Percentiles rank a stretch among this genome's conserved stretches.
These are phyloP conservation scores for Aix galericulata DNA, from an alignment of 2,113 vertebrate genomes.

Conservation along the genomic window DNA sequence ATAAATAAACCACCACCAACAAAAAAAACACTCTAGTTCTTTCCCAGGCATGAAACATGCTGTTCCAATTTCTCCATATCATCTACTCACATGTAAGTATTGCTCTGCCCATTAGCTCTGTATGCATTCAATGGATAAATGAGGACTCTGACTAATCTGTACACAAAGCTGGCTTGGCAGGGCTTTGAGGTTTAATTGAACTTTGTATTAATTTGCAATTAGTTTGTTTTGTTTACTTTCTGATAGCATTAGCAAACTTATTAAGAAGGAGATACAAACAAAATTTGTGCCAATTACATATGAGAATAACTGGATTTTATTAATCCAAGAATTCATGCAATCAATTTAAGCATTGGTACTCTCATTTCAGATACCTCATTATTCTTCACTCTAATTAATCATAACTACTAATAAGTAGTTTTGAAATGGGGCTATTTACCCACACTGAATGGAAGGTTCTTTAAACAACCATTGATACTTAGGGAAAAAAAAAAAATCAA, in stretches of 20 bases:
- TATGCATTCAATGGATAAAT: slow-evolving; percentile 20
- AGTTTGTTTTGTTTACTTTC: slow-evolving; percentile 70
- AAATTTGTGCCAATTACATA: slow-evolving; percentile 69
- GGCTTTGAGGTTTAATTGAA: slow-evolving; percentile 63
- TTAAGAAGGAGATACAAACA: slow-evolving; percentile 71
- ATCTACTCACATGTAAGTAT: not conserved
- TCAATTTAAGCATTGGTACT: slow-evolving; percentile 68
- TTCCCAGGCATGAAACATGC: not conserved
- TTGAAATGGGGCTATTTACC: slow-evolving; percentile 37
- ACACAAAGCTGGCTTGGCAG: slow-evolving; percentile 37
- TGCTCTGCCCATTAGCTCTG: not conserved
- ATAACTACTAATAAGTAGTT: slow-evolving; percentile 45
- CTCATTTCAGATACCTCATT: slow-evolving; percentile 68
- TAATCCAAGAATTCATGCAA: slow-evolving; percentile 68
- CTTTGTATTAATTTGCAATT: slow-evolving; percentile 62
- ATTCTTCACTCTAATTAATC: slow-evolving; percentile 70
- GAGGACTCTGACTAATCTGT: slow-evolving; percentile 50
- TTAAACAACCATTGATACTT: not conserved
- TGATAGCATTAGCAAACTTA: slow-evolving; percentile 67
- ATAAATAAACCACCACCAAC: not conserved
- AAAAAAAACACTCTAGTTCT: too few species aligned
- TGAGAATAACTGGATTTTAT: slow-evolving; percentile 77
- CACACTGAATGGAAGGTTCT: not conserved
- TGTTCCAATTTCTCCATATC: not conserved
- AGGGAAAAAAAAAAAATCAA: not conserved